Evolutionary conservation across 2,797 vertebrate genomes (phyloP).

Genomic region (Melanotaenia maccullochi): DNA sequence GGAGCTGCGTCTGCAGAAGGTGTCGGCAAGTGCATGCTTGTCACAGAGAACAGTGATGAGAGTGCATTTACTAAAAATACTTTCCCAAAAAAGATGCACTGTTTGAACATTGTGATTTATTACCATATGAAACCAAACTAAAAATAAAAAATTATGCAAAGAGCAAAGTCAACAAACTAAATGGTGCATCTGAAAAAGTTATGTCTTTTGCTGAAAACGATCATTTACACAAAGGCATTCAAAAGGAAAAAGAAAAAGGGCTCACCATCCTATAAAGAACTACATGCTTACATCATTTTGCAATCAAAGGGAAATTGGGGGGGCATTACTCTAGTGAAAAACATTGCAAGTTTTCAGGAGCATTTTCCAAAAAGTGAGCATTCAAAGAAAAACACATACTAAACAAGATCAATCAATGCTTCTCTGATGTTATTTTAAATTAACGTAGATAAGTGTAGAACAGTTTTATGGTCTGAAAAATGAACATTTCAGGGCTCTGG

Average conservation of each 20-base stretch:
- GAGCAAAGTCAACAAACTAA: neutral
- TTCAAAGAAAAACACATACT: neutral
- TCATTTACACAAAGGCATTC: neutral
- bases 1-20: neutral
- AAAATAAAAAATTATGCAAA: neutral
- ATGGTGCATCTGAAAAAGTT: neutral
- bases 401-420: neutral
- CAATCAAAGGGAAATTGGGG: neutral
- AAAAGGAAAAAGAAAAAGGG: neutral
- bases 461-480: neutral
- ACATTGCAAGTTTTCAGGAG: neutral
- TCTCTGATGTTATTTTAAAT: neutral
- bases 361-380: neutral
- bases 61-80: neutral
- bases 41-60: slow-evolving; percentile 1
- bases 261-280: neutral
- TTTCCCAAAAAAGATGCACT: neutral
- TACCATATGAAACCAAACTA: neutral
- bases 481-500: neutral
- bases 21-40: neutral
- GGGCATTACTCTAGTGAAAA: neutral
- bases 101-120: neutral
- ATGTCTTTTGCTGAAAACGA: neutral
- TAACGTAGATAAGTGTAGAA: neutral
- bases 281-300: neutral